Evolutionary conservation across 2,113 vertebrate species (phyloP).

Genomic region (Chionomys nivalis): DNA sequence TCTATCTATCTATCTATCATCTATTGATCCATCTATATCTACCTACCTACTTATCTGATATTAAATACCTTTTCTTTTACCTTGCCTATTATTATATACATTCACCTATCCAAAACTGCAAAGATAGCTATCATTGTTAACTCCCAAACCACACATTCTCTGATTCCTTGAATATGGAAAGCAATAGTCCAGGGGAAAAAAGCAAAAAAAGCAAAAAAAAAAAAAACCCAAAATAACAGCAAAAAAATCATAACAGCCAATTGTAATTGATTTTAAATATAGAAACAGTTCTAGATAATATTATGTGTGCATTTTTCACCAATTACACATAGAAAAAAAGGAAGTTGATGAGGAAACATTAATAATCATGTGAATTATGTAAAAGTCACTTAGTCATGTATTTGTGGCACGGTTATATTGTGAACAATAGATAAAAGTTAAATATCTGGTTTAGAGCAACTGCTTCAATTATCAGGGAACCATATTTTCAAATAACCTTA

Average conservation of each 20-base stretch:
- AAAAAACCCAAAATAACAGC: not conserved
- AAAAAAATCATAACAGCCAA: not conserved
- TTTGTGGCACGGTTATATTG: not conserved
- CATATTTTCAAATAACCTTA: conserved; percentile 18
- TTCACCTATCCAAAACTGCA: not conserved
- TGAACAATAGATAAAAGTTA: not conserved
- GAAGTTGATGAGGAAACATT: not conserved
- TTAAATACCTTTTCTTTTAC: not conserved
- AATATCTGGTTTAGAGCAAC: conserved; percentile 20
- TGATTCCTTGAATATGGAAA: not conserved
- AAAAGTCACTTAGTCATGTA: not conserved
- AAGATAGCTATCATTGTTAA: too few relatives aligned
- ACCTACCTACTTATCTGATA: not conserved
- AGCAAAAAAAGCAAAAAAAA: not conserved
- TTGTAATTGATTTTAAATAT: not conserved
- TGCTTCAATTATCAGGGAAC: conserved; percentile 53
- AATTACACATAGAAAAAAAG: not conserved
- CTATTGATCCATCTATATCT: not conserved
- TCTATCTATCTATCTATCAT: not conserved
- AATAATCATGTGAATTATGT: not conserved
- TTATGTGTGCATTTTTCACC: not conserved
- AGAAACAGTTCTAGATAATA: not conserved
- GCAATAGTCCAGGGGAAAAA: not conserved
- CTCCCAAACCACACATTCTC: not conserved
- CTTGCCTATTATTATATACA: not conserved